Evolutionary conservation across 2,113 vertebrate genomes (phyloP).

Genomic region (Cathartes aura): DNA sequence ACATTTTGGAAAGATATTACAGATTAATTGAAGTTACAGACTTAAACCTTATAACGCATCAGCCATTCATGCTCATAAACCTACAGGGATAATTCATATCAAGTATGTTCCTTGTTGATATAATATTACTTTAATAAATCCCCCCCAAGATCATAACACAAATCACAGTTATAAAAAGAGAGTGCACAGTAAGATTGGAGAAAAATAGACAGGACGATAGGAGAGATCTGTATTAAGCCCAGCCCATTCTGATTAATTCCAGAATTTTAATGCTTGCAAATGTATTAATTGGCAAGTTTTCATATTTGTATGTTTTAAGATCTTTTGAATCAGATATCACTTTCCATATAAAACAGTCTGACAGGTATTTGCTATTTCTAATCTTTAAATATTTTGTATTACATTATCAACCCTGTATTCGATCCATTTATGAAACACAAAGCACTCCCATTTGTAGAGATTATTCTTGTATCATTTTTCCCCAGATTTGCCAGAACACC

Average conservation of each 20-base stretch:
- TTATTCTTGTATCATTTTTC: constrained; percentile 73
- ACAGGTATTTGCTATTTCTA: constrained; percentile 64
- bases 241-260: constrained; percentile 45
- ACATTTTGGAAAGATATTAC: constrained; percentile 31
- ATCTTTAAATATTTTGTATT: constrained; percentile 71
- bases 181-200: not conserved
- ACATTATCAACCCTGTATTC: constrained; percentile 59
- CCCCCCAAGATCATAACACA: not conserved
- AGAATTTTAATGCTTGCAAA: constrained; percentile 47
- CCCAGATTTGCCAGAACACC: constrained; percentile 73
- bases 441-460: constrained; percentile 70
- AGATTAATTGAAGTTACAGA: constrained; percentile 51
- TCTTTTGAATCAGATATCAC: constrained; percentile 59
- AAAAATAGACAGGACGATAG: constrained; percentile 4
- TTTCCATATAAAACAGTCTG: constrained; percentile 58
- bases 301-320: constrained; percentile 31
- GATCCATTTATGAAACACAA: constrained; percentile 73
- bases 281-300: constrained; percentile 32
- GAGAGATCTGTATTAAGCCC: not conserved
- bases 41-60: constrained; percentile 15
- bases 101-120: constrained; percentile 1
- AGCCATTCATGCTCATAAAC: constrained; percentile 35
- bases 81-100: constrained; percentile 23
- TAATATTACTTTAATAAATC: constrained; percentile 28
- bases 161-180: constrained; percentile 16